Base-by-base conservation (phyloP, 2,888 invertebrate species). In the Bellardia bayeri region DNA sequence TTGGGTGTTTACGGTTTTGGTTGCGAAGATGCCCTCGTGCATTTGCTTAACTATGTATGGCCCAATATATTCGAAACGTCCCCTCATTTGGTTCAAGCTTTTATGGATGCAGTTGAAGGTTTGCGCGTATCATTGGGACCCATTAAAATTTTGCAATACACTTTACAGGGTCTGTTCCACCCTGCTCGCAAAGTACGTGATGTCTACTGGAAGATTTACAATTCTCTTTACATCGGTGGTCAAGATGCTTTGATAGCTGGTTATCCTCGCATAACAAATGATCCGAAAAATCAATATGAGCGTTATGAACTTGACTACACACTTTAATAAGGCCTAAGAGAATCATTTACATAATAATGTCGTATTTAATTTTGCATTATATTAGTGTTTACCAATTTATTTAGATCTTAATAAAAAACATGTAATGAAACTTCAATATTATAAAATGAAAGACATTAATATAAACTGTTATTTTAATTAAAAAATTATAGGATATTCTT, bases 141-240 rank as follows among this genome's bases (percentile, higher is more conserved):
- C 1, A 96, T 98, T 82, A 99, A 99, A 94, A 97, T 99, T 90
- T 94, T 99, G 87, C 99, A 99, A 93, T 99, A 99, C 92, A 97
- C 98, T 8, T 94, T 99, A 89, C 99, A 99, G 97, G 99, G 99
- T 51, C 94, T 99, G 68, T 99, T 99, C 94, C 99, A 99, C 94
- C 99, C 99, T 1, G 99, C 99, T 8, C 95, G 99, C 82, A 99
- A 99, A 95, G 99, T 99, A 0, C 96, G 99, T 42, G 99, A 99
- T 93, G 99, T 99, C 0, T 99, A 99, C 93, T 99, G 99, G 99
- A 99, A 99, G 94, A 99, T 99, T 90, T 99, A 99, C 94, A 99
- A 99, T 94, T 99, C 99, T 0, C 95, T 99, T 78, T 99, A 99
- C 92, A 99, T 99, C 90, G 99, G 99, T 40, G 99, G 98, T 8